These are phyloP conservation scores for Autographa pulchrina DNA, from an alignment of 2,888 invertebrate species.

Conservation along the genomic window DNA sequence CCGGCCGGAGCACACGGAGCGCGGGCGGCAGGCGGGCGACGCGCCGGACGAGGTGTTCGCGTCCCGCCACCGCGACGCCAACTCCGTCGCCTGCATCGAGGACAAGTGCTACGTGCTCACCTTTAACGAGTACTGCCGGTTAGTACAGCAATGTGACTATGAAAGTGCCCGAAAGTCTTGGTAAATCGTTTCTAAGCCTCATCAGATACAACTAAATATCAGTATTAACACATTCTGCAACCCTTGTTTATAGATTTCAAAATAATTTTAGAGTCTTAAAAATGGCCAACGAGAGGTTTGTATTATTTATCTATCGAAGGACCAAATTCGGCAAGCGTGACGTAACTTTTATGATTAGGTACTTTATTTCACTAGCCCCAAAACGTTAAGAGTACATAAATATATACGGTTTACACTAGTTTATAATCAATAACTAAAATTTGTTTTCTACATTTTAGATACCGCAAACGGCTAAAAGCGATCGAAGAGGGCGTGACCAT, in stretches of 20 bases:
- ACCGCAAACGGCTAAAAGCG: conserved; percentile 94
- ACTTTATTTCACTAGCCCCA: too few species aligned
- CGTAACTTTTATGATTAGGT: too few species aligned
- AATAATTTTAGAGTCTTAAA: too few species aligned
- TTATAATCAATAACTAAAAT: not conserved
- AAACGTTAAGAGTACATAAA: too few species aligned
- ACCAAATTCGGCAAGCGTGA: too few species aligned
- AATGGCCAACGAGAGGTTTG: too few species aligned
- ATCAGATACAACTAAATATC: too few species aligned
- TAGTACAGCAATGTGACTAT: too few species aligned
- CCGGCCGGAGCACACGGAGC: conserved; percentile 98
- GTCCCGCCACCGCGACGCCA: conserved; percentile 97
- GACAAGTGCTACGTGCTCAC: conserved; percentile 99
- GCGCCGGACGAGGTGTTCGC: conserved; percentile 98
- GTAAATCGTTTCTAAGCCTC: too few species aligned
- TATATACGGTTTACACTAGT: not conserved
- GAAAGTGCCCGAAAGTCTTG: too few species aligned
- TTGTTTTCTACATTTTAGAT: conserved; percentile 88
- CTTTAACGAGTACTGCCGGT: conserved; percentile 99
- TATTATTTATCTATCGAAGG: not conserved
- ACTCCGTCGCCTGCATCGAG: conserved; percentile 99
- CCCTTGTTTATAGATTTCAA: too few species aligned
- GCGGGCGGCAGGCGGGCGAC: conserved; percentile 94
- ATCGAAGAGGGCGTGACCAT: conserved; percentile 93
- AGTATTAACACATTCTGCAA: too few species aligned